Base-by-base conservation (phyloP, 1,140 invertebrate genomes). In the Pseudobourletiella spinata region DNA sequence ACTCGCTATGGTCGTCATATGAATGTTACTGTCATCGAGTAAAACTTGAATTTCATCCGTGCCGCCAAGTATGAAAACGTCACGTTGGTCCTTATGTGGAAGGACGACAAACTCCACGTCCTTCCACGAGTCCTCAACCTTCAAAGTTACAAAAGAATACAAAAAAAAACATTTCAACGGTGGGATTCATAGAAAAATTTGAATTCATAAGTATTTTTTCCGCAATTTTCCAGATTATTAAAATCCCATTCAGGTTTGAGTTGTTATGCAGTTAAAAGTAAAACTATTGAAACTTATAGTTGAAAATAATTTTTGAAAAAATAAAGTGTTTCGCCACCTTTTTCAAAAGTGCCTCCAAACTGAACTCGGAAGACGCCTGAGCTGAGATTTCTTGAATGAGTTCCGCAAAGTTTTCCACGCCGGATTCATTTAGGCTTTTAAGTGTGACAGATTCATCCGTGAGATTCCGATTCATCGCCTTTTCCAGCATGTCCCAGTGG, bases 1-100 rank as follows among this genome's bases (percentile, higher is more conserved):
- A 69, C 87, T 88, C 0, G 86, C 80, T 46, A 94, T 91, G 0
- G 89, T 93, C 64, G 83, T 84, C 8, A 93, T 81, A 71, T 88
- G 86, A 24, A 92, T 90, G 72, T 86, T 89, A 64, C 86, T 87
- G 71, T 93, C 90, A 72, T 93, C 90, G 1, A 91, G 75, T 3
- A 84, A 78, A 0, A 82, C 77, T 73, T 92, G 89, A 46, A 93
- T 79, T 67, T 94, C 90, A 71, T 93, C 91, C 1, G 88, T 78
- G 0, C 84, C 83, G 1, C 87, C 89, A 44, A 94, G 73, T 28
- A 93, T 86, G 69, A 79, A 91, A 0, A 90, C 83, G 72, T 93
- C 89, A 62, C 87, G 86, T 0, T 82, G 76, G 65, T 93, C 88
- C 67, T 87, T 84, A 73, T 92, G 85, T 1, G 83, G 76, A 0